Evolutionary conservation across 30 jellyfish, hydroid and myxozoan species (phyloP).

Genomic region (Aurelia sp.): DNA sequence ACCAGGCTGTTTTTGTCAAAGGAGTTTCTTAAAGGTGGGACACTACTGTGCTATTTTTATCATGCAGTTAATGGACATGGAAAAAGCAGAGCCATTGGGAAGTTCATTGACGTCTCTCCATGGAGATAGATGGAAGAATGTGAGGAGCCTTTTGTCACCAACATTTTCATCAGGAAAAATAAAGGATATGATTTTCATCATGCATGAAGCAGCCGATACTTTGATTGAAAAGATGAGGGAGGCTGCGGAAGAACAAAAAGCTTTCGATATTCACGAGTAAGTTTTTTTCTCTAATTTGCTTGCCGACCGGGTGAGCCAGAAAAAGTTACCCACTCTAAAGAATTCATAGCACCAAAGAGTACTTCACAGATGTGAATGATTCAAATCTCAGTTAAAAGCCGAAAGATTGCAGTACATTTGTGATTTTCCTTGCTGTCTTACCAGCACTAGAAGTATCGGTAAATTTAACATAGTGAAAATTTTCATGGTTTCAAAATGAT

Average conservation of each 20-base stretch:
- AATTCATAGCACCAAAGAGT: too few relatives aligned
- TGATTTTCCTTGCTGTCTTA: too few relatives aligned
- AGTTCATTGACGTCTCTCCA: slow-evolving; percentile 22
- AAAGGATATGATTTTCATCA: slow-evolving; percentile 19
- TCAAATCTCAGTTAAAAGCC: too few relatives aligned
- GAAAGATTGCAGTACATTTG: too few relatives aligned
- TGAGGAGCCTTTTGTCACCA: slow-evolving; percentile 37
- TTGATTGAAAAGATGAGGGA: slow-evolving; percentile 2
- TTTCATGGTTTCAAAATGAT: too few relatives aligned
- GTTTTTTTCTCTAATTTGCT: not conserved
- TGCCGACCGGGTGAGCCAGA: too few relatives aligned
- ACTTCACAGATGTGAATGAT: too few relatives aligned
- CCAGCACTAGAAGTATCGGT: too few relatives aligned
- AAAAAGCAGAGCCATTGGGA: slow-evolving; percentile 17
- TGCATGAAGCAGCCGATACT: slow-evolving; percentile 20
- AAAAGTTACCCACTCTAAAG: too few relatives aligned
- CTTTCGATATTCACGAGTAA: slow-evolving; percentile 18
- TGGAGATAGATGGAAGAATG: slow-evolving; percentile 47
- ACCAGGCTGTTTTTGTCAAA: too few relatives aligned
- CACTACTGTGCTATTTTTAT: not conserved
- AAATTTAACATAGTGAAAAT: too few relatives aligned
- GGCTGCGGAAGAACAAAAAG: slow-evolving; percentile 17
- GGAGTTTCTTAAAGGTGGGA: too few relatives aligned
- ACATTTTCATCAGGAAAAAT: slow-evolving; percentile 47
- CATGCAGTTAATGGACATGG: not conserved